These are phyloP conservation scores for Sebastiscus albofasciatus DNA, from an alignment of 2,797 vertebrate genomes.

Conservation along the genomic window DNA sequence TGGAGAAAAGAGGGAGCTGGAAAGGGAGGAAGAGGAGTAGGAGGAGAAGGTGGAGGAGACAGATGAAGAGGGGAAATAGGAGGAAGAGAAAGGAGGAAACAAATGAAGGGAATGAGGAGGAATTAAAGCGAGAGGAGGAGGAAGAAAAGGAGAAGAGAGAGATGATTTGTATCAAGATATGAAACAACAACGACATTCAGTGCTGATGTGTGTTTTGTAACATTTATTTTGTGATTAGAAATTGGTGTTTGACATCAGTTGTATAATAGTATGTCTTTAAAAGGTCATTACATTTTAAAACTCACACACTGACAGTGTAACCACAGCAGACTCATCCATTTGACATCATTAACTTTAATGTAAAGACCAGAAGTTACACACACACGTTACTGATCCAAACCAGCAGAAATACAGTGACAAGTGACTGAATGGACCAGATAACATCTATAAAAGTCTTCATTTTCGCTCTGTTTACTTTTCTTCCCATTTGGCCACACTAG, in stretches of 20 bases:
- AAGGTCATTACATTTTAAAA: background rate
- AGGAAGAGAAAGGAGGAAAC: background rate
- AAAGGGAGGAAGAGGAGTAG: background rate
- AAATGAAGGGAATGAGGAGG: too few relatives aligned
- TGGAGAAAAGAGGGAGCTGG: too few relatives aligned
- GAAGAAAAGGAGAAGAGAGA: background rate
- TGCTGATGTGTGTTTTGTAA: background rate
- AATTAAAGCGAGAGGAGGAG: background rate
- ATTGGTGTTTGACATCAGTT: background rate
- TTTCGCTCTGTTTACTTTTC: accelerated
- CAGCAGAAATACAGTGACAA: background rate
- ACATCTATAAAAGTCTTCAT: too few relatives aligned
- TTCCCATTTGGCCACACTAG: accelerated
- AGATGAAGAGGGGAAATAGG: too few relatives aligned
- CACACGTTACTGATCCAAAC: background rate
- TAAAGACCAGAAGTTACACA: background rate
- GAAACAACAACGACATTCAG: background rate
- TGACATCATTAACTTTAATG: background rate
- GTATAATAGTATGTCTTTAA: background rate
- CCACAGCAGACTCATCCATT: too few relatives aligned
- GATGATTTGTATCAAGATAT: background rate
- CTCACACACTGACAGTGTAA: background rate
- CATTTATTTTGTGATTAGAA: background rate
- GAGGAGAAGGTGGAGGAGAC: background rate
- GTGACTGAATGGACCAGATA: too few relatives aligned